Evolutionary conservation across 2,113 vertebrate genomes (phyloP).

Genomic region (Hippocampus barbouri): DNA sequence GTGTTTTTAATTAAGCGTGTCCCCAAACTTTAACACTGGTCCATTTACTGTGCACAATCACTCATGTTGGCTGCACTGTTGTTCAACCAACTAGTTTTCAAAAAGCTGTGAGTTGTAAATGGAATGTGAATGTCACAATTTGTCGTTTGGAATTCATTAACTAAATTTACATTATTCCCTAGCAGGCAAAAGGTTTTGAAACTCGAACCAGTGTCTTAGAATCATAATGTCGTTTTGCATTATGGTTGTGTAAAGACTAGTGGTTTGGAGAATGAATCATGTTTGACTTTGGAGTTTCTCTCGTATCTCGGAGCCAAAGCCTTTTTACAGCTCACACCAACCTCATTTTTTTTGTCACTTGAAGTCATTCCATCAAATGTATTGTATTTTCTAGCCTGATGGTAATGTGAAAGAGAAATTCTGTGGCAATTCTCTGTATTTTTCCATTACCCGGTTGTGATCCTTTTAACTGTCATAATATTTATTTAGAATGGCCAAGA

Average conservation of each 20-base stretch:
- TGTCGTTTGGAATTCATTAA: no score
- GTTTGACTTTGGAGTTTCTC: background rate
- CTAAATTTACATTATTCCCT: no score
- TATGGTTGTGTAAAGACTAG: background rate
- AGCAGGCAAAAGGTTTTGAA: no score
- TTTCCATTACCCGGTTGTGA: background rate
- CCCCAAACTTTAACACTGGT: no score
- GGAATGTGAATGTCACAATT: no score
- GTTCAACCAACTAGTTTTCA: no score
- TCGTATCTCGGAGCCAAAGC: background rate
- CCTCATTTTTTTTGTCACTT: background rate
- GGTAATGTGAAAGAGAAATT: background rate
- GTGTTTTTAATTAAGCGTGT: no score
- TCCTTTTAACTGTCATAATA: background rate
- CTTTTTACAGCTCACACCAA: background rate
- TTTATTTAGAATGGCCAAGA: slow-evolving; percentile 89
- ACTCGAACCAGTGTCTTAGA: background rate
- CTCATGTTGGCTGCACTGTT: no score
- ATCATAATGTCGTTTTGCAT: background rate
- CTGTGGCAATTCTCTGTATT: background rate
- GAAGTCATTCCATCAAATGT: background rate
- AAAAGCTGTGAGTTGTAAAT: no score
- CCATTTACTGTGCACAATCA: no score
- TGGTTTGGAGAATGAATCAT: background rate
- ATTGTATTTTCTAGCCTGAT: background rate